Base-by-base conservation (phyloP, 2,797 vertebrate species). In the Parambassis ranga region DNA sequence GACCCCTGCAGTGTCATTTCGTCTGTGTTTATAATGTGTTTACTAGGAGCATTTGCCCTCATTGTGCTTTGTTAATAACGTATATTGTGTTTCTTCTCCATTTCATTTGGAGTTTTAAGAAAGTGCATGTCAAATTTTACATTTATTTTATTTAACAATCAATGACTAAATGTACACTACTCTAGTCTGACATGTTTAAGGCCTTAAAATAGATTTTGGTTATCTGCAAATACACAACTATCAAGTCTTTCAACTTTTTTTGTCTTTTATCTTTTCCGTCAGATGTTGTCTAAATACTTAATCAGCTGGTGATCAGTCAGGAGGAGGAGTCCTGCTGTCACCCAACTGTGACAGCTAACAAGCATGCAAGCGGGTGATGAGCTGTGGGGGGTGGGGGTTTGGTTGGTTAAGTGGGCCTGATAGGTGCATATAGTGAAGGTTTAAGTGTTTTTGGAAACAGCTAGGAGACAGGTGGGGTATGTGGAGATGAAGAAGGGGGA, bases 401-500 rank as follows among this genome's bases (percentile, higher is more conserved):
- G n/a, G n/a, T n/a, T 20, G 41, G 52, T 30, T 62, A 71, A 64
- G 65, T 52, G 46, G 44, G 68, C 69, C 38, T 49, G 49, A 66
- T 63, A 22, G 50, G 65, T 39, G 56, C 41, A 56, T 65, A 49
- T 58, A 42, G 57, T 65, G 52, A 70, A 27, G 36, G 26, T 18
- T 41, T 57, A 55, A 79, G 50, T 69, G 76, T 64, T 77, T n/a
- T 62, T 58, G 31, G 28, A 70, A 56, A 68, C 10, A 10, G 37
- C 52, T 49, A n/a, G 51, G 53, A 73, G 71, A 73, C 76, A 81
- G 71, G 70, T 81, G 81, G 65, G 37, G 38, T 16, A 20, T 56
- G 59, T 75, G 15, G 4, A 33, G 31, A 42, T 48, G 32, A 71
- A 49, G 27, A 36, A 3, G 50, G 65, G 75, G 46, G 65, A 2